These are phyloP conservation scores for Mycalesis mineus DNA, from an alignment of 2,888 invertebrate genomes.

Conservation along the genomic window DNA sequence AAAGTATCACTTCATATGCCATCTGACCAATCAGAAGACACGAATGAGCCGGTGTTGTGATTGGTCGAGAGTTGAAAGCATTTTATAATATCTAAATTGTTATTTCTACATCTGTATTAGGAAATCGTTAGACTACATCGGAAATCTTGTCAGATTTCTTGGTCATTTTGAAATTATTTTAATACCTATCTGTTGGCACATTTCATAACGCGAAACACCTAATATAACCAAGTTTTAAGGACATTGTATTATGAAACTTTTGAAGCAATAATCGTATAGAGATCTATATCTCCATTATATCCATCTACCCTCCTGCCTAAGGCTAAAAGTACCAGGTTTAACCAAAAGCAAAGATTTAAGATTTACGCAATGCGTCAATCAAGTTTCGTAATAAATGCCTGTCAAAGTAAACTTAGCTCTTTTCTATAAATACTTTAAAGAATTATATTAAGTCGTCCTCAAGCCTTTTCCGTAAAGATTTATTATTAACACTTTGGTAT, in stretches of 20 bases:
- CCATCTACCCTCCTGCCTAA: not conserved
- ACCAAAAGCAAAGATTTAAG: not conserved
- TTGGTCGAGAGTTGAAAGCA: too few relatives aligned
- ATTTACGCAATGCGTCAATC: not conserved
- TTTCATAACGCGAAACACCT: not conserved
- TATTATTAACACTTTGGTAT: slow-evolving; percentile 32
- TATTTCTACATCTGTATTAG: too few relatives aligned
- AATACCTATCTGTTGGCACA: not conserved
- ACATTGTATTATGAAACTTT: not conserved
- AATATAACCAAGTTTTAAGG: not conserved
- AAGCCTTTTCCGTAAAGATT: slow-evolving; percentile 27
- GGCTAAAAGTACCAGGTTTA: not conserved
- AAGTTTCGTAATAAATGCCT: not conserved
- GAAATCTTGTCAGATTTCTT: not conserved
- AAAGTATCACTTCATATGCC: too few relatives aligned
- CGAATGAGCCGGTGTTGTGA: too few relatives aligned
- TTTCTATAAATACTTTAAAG: not conserved
- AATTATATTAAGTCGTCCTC: not conserved
- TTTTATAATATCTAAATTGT: too few relatives aligned
- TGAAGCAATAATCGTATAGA: not conserved
- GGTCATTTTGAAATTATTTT: not conserved
- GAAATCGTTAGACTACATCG: not conserved
- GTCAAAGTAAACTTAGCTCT: not conserved
- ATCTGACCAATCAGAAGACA: too few relatives aligned
- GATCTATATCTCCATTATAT: not conserved